Percentiles rank a stretch among this genome's conserved stretches.
These are phyloP conservation scores for Tillus elongatus DNA, from an alignment of 2,888 invertebrate species.

Conservation along the genomic window DNA sequence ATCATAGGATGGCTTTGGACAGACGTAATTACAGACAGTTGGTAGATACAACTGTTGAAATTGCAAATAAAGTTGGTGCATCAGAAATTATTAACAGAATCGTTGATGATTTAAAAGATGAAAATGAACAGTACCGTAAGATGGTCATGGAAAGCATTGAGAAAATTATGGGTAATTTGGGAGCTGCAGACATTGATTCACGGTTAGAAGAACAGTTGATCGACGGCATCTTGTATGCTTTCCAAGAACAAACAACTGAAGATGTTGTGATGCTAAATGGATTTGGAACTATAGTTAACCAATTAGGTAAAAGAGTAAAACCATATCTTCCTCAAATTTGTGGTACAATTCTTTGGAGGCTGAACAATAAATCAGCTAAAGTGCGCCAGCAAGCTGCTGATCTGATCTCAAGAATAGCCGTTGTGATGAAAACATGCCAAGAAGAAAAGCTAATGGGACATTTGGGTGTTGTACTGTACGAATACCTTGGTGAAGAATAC, in stretches of 20 bases:
- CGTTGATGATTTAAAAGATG: slow-evolving; percentile 98
- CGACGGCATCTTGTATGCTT: slow-evolving; percentile 98
- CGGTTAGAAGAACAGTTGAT: slow-evolving; percentile 97
- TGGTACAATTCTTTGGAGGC: slow-evolving; percentile 97
- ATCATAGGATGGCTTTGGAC: slow-evolving; percentile 98
- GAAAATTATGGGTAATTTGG: slow-evolving; percentile 94
- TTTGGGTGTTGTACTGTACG: slow-evolving; percentile 96
- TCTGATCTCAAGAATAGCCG: slow-evolving; percentile 93
- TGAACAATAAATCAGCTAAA: slow-evolving; percentile 99
- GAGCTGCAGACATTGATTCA: slow-evolving; percentile 97
- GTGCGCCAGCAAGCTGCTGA: slow-evolving; percentile 99
- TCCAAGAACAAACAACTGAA: slow-evolving; percentile 99
- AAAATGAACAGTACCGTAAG: slow-evolving; percentile 98
- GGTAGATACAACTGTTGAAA: slow-evolving; percentile 99
- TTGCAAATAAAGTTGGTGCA: slow-evolving; percentile 97
- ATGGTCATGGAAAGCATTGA: slow-evolving; percentile 99
- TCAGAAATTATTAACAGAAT: slow-evolving; percentile 98
- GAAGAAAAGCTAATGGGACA: slow-evolving; percentile 99
- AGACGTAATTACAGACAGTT: slow-evolving; percentile 94
- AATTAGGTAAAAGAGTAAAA: slow-evolving; percentile 93
- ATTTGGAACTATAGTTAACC: slow-evolving; percentile 97
- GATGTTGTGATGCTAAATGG: slow-evolving; percentile 99
- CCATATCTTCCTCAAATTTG: slow-evolving; percentile 99
- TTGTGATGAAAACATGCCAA: slow-evolving; percentile 99
- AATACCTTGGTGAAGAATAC: slow-evolving; percentile 98